Base-by-base conservation (phyloP, 2,888 invertebrate species). In the Plemyria rubiginata region DNA sequence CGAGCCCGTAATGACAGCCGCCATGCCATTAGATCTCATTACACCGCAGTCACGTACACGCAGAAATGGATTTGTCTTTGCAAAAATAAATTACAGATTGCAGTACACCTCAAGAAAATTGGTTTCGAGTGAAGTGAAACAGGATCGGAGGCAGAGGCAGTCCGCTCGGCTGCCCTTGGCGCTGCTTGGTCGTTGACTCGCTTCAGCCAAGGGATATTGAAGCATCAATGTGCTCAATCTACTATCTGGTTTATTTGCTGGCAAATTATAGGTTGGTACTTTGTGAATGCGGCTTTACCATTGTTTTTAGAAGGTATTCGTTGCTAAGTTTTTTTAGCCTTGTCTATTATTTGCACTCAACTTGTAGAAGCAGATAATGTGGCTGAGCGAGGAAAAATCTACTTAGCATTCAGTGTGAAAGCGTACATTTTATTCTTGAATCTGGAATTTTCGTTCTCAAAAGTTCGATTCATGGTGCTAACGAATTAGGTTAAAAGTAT, bases 1-100 rank as follows among this genome's bases (percentile, higher is more conserved):
- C 51, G 79, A 76, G 75, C 78, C 74, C 75, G 82, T 91, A 92
- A 92, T 92, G 88, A 88, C 90, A 84, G 85, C 86, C 74, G 81
- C 61, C 67, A 80, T 80, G 84, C 87, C 84, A 92, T 92, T 92
- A 92, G 79, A 84, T 83, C 89, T 89, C 87, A 92, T 92, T 91
- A 91, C 87, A 80, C 79, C 80, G 74, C 86, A 87, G 90, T 90
- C 92, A 92, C 92, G 92, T 92, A 91, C 85, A 65, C 81, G 82
- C 85, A 85, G 88, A 88, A 91, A 91, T 90, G 90, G 92, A 92
- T 91, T 91, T 92, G 91, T 92, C 92, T 92, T 88, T 91, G 90
- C 90, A 86, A 88, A 89, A 90, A 90, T 91, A 90, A 92, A 89
- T 88, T 86, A 84, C 79, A 88, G 90, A 90, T 92, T 91, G 89